Conservation (phyloP, 2,888 invertebrate species). For the Balanococcus diminutus region DNA sequence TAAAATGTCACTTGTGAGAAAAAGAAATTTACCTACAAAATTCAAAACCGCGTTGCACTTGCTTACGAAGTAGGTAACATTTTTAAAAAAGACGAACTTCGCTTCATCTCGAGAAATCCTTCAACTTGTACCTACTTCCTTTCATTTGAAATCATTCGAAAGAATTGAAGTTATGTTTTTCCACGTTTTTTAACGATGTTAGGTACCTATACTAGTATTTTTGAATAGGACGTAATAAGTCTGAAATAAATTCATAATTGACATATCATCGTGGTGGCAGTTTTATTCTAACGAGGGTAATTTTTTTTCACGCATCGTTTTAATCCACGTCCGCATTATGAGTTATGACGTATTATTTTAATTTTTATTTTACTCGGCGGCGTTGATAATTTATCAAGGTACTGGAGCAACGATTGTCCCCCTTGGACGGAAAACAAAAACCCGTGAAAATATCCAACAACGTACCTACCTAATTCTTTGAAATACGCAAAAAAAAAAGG, state of each 20-base stretch:
- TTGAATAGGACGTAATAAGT: neutral
- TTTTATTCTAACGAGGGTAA: neutral
- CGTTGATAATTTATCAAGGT: neutral
- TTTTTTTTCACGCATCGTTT: neutral
- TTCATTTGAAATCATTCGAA: neutral
- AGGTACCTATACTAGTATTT: no score
- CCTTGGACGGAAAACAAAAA: neutral
- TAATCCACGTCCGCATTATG: neutral
- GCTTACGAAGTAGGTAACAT: neutral
- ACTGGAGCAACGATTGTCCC: neutral
- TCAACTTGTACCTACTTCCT: neutral
- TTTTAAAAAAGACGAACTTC: neutral
- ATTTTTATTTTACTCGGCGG: neutral
- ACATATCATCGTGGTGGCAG: neutral
- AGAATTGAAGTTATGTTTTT: neutral
- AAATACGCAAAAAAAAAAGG: neutral
- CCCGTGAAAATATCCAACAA: no score
- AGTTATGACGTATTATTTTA: neutral
- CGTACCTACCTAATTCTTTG: neutral
- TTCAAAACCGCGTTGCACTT: neutral
- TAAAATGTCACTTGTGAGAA: slow-evolving; percentile 5
- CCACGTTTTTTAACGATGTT: neutral
- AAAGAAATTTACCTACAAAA: neutral
- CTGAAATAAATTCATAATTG: neutral
- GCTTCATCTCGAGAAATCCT: neutral